phyloP scores from a whole-genome alignment of 2,888 invertebrate genomes.

The Proisotoma minuta region DNA sequence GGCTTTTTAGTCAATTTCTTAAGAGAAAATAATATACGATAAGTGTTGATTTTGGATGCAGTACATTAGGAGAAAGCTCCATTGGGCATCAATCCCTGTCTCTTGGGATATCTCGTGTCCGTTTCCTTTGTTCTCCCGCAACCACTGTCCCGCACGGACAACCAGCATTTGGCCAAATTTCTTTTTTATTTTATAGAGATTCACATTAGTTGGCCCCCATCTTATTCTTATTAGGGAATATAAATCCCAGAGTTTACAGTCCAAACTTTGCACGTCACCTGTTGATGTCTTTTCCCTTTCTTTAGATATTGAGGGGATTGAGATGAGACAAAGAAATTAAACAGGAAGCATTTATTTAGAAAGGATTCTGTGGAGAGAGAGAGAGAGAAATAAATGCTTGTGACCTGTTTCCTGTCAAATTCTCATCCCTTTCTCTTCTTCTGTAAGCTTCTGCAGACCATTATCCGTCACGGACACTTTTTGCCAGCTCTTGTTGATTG shows the following conservation, averaged over 20 bases:
- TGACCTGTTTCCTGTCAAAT: neutral
- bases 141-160: too few species aligned
- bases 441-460: conserved; percentile 1
- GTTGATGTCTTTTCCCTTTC: too few species aligned
- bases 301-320: too few species aligned
- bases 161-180: too few species aligned
- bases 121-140: conserved; percentile 2
- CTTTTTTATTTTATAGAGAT: too few species aligned
- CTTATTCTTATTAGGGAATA: too few species aligned
- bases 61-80: conserved; percentile 38
- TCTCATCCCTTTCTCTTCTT: neutral
- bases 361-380: neutral
- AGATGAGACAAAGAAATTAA: too few species aligned
- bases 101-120: conserved; percentile 18
- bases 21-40: conserved; percentile 33
- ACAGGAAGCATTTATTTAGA: neutral
- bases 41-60: conserved; percentile 42
- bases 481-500: neutral
- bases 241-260: too few species aligned
- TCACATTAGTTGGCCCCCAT: too few species aligned
- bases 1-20: conserved; percentile 42
- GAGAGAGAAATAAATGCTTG: neutral
- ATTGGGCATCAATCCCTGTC: conserved; percentile 38
- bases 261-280: too few species aligned
- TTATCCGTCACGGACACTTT: conserved; percentile 1